Evolutionary conservation across 2,888 invertebrate species (phyloP).

Genomic region (Camptogramma bilineatum): DNA sequence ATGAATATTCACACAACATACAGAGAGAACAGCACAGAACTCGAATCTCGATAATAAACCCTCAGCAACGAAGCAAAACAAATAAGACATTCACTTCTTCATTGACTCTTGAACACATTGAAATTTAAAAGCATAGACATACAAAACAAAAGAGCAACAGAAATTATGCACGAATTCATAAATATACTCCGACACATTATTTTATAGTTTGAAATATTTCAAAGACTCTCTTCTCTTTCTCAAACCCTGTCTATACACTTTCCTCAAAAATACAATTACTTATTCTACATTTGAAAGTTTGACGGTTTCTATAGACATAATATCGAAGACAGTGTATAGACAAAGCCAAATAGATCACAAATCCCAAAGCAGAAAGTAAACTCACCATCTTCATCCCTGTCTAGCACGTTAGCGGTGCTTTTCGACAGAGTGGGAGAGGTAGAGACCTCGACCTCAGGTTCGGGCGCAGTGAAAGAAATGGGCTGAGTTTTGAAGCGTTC

Average conservation of each 20-base stretch:
- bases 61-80: neutral
- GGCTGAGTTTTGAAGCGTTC: conserved; percentile 90
- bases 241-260: neutral
- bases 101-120: neutral
- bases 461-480: conserved; percentile 84
- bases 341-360: conserved; percentile 17
- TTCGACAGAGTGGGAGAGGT: conserved; percentile 71
- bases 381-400: conserved; percentile 84
- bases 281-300: no score
- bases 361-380: conserved; percentile 21
- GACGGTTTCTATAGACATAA: neutral
- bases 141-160: neutral
- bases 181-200: neutral
- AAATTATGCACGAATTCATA: neutral
- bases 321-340: neutral
- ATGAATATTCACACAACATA: neutral
- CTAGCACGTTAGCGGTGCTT: conserved; percentile 78
- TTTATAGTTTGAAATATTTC: neutral
- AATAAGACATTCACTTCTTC: neutral
- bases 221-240: neutral
- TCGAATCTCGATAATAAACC: neutral
- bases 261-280: neutral
- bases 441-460: conserved; percentile 48
- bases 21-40: neutral
- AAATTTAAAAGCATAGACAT: neutral